Base-by-base conservation (phyloP, 2,888 invertebrate species). In the Mantis religiosa region DNA sequence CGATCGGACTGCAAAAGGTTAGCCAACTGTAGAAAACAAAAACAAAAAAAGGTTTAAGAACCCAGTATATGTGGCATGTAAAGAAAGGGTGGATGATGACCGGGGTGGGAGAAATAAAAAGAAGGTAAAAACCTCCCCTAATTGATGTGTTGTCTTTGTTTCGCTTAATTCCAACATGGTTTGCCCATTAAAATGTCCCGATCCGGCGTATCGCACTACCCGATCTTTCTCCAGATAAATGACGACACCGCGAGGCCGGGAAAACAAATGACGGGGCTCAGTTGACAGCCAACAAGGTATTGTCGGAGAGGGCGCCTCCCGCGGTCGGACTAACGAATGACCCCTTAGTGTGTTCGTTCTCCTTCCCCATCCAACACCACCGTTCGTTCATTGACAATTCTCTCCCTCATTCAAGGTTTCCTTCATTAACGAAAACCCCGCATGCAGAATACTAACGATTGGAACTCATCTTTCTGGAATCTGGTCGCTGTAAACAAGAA, bases 91-190 rank as follows among this genome's bases (percentile, higher is more conserved):
- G 54, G 54, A 71, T 71, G 54, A 71, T 71, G 54, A 71, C 54
- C 54, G 54, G 54, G 54, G 54, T 71, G 54, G 54, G 54, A 71
- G 54, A 71, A 71, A 71, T 71, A 71, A 71, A 71, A 83, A 82
- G 83, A 88, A 85, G 27, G 85, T 84, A 88, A 47, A 88, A 89
- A 87, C 83, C 86, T 82, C 84, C 89, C 90, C 95, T 95, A 95
- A 95, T 95, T 95, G 95, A 95, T 95, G 95, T 95, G 95, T 95
- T 94, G 95, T 95, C 95, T 94, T 95, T 95, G 95, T 95, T 95
- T 95, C 95, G 95, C 95, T 95, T 95, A 95, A 95, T 95, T 94
- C 94, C 94, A 94, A 95, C 95, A 95, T 94, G 95, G 95, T 95
- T 95, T 95, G 94, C 94, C 95, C 95, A 95, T 95, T 95, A 95